phyloP scores from a whole-genome alignment of 2,113 vertebrate genomes.

The Chaenocephalus aceratus region DNA sequence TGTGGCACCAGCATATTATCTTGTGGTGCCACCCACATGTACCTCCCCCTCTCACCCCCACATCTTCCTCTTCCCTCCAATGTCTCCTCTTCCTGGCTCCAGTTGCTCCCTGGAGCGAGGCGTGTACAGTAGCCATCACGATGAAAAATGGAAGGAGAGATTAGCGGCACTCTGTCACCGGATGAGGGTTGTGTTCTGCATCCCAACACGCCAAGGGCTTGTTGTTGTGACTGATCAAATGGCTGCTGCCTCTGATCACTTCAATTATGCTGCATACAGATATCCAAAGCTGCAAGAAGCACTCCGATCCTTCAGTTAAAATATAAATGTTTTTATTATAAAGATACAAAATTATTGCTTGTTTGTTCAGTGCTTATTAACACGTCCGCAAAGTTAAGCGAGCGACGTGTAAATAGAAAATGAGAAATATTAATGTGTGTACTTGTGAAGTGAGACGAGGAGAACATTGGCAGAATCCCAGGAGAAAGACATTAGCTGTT shows the following conservation, averaged over 20 bases:
- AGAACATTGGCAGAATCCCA: slow-evolving; percentile 24
- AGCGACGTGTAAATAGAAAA: slow-evolving; percentile 12
- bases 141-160: slow-evolving; percentile 70
- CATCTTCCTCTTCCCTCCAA: neutral
- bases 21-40: slow-evolving; percentile 10
- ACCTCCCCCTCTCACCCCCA: neutral
- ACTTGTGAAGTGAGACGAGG: slow-evolving; percentile 9
- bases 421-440: slow-evolving; percentile 20
- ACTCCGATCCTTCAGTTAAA: too few relatives aligned
- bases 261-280: slow-evolving; percentile 40
- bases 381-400: slow-evolving; percentile 22
- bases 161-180: slow-evolving; percentile 66
- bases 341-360: neutral
- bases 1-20: slow-evolving; percentile 7
- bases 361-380: slow-evolving; percentile 11
- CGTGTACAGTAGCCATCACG: slow-evolving; percentile 25
- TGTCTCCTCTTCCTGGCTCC: slow-evolving; percentile 25
- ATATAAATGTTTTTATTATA: too few relatives aligned
- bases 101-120: slow-evolving; percentile 35
- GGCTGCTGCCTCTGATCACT: slow-evolving; percentile 47
- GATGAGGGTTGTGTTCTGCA: slow-evolving; percentile 42
- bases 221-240: slow-evolving; percentile 67
- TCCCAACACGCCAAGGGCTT: slow-evolving; percentile 41
- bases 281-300: slow-evolving; percentile 22
- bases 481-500: slow-evolving; percentile 16